Evolutionary conservation across 2,113 vertebrate genomes (phyloP).

Genomic region (Myiopsitta monachus): DNA sequence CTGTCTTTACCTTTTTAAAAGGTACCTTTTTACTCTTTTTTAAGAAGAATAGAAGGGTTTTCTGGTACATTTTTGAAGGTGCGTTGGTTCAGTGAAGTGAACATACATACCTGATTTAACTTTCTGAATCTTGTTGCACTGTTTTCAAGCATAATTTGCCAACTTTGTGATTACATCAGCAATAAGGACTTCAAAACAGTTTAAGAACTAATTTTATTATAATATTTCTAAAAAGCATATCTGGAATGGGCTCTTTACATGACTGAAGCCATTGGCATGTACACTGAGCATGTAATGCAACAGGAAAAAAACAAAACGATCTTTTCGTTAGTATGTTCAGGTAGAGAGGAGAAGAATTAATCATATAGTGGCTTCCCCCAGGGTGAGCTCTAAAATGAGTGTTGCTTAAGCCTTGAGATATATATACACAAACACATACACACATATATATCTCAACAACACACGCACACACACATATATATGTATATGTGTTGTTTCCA

Average conservation of each 20-base stretch:
- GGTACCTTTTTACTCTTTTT: background rate
- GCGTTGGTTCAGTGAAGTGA: background rate
- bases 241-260: background rate
- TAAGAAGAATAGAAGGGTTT: background rate
- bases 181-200: background rate
- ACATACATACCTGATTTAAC: background rate
- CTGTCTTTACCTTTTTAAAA: background rate
- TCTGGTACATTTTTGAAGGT: background rate
- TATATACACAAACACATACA: background rate
- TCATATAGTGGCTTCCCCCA: background rate
- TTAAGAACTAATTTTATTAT: background rate
- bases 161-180: background rate
- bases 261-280: background rate
- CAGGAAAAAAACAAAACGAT: fast-evolving
- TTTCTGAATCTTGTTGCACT: background rate
- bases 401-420: background rate
- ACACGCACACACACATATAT: background rate
- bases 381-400: background rate
- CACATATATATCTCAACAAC: background rate
- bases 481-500: background rate
- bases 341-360: background rate
- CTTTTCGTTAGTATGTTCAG: background rate
- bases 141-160: background rate
- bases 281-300: background rate
- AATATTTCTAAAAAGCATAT: background rate